These are phyloP conservation scores for Grallaria varia DNA, from an alignment of 2,113 vertebrate genomes.

Conservation along the genomic window DNA sequence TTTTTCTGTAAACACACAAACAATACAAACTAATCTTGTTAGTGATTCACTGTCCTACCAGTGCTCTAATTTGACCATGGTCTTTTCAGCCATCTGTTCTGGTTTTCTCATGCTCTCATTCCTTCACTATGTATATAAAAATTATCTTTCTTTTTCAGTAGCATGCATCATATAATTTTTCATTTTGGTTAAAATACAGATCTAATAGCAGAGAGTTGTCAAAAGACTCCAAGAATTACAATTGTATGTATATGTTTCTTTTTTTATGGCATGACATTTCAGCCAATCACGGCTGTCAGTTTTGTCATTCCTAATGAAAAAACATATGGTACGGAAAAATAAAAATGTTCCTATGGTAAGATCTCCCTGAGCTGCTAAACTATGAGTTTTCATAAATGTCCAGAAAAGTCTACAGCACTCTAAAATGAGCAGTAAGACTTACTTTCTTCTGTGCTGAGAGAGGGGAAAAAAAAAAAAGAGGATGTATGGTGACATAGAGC, in stretches of 20 bases:
- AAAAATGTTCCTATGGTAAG: neutral
- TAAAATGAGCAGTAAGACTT: neutral
- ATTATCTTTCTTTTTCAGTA: neutral
- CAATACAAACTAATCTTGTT: neutral
- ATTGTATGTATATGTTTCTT: neutral
- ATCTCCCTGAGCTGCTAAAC: neutral
- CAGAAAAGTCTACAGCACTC: neutral
- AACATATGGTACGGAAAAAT: neutral
- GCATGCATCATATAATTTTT: neutral
- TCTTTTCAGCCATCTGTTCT: neutral
- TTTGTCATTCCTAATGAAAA: neutral
- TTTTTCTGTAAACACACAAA: neutral
- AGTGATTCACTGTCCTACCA: neutral
- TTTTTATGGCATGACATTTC: neutral
- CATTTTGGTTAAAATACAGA: neutral
- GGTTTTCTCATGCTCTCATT: neutral
- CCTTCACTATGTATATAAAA: neutral
- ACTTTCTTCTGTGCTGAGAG: neutral
- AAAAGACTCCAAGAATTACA: neutral
- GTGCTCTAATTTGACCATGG: neutral
- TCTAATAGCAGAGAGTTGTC: neutral
- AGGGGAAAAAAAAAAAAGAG: neutral
- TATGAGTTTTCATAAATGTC: neutral
- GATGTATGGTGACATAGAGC: constrained; percentile 3
- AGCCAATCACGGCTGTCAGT: neutral